Percentiles rank a stretch among this genome's conserved stretches.
Conservation (phyloP, 2,797 vertebrate genomes). For the Clarias laeviceps region DNA sequence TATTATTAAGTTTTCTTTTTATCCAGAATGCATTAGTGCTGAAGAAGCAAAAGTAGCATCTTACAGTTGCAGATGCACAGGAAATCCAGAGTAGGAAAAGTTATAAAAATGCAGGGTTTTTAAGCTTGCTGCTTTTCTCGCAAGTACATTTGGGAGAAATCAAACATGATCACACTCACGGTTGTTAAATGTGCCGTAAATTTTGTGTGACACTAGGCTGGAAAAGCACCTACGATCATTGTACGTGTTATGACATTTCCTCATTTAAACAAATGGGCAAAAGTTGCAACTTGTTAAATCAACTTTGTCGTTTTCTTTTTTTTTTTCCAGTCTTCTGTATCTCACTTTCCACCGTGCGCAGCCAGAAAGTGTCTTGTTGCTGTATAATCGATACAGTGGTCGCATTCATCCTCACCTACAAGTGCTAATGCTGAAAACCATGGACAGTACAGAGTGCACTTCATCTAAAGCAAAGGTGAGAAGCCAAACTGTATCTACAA, state of each 20-base stretch:
- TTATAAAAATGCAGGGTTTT: not conserved
- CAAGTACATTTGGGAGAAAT: not conserved
- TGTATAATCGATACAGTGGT: conserved; percentile 2
- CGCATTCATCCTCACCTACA: conserved; percentile 4
- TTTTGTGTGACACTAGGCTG: conserved; percentile 6
- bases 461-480: not conserved
- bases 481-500: conserved; percentile 17
- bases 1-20: not conserved
- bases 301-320: not conserved
- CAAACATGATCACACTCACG: conserved; percentile 3
- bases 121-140: not conserved
- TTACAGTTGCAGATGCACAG: not conserved
- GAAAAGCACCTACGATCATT: conserved; percentile 14
- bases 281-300: conserved; percentile 8
- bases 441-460: not conserved
- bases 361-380: conserved; percentile 7
- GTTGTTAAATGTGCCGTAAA: not conserved
- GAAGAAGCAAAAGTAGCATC: not conserved
- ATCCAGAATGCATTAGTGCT: not conserved
- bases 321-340: conserved; percentile 4
- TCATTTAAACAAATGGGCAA: not conserved
- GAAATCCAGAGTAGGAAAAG: not conserved
- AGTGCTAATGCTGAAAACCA: conserved; percentile 13
- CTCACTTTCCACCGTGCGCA: not conserved
- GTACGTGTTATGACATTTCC: conserved; percentile 15